Evolutionary conservation across 2,113 vertebrate species (phyloP).

Genomic region (Callithrix jacchus): DNA sequence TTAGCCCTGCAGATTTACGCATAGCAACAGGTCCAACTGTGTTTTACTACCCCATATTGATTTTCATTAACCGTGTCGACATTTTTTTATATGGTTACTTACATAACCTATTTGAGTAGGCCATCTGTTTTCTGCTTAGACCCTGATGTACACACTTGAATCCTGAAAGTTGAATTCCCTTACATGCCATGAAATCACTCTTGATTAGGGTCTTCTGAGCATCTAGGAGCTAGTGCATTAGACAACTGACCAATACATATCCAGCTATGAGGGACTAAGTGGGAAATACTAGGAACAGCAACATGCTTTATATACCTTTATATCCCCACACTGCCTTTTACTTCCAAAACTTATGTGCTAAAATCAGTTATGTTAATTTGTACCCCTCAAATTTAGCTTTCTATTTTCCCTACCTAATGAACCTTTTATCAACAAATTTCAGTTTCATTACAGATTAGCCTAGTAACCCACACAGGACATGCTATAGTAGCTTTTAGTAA

Average conservation of each 20-base stretch:
- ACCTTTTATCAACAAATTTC: not conserved
- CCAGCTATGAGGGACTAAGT: not conserved
- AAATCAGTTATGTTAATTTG: not conserved
- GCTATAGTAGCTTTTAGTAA: not conserved
- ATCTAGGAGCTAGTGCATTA: not conserved
- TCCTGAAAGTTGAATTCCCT: not conserved
- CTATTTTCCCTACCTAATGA: not conserved
- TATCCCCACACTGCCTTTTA: not conserved
- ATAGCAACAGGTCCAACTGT: not conserved
- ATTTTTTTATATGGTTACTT: not conserved
- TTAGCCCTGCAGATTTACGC: not conserved
- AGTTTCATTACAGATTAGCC: not conserved
- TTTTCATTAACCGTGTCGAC: not conserved
- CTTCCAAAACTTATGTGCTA: not conserved
- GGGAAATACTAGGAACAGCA: not conserved
- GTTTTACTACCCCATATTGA: not conserved
- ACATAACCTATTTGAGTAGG: not conserved
- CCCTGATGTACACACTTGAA: not conserved
- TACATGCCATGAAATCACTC: not conserved
- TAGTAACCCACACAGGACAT: not conserved
- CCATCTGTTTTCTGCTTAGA: not conserved
- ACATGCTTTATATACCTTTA: not conserved
- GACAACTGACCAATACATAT: not conserved
- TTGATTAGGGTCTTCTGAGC: not conserved
- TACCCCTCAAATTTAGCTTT: not conserved